These are phyloP conservation scores for Blastobasis adustella DNA, from an alignment of 2,888 invertebrate genomes.

Conservation along the genomic window DNA sequence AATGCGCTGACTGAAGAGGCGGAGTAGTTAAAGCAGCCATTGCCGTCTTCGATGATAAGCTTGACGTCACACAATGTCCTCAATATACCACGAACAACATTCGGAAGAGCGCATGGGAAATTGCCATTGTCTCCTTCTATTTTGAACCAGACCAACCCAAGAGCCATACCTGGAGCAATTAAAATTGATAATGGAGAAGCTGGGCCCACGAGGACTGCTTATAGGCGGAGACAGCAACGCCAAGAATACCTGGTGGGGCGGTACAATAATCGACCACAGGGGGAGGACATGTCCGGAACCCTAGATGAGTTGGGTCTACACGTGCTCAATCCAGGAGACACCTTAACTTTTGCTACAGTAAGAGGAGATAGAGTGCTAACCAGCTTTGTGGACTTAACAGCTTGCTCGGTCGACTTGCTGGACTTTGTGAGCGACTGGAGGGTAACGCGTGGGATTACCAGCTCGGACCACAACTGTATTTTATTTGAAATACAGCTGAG, in stretches of 20 bases:
- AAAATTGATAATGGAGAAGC: too few relatives aligned
- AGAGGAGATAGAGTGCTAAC: conserved; percentile 2
- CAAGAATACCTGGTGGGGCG: conserved; percentile 9
- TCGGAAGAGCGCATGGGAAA: too few relatives aligned
- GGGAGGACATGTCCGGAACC: conserved; percentile 2
- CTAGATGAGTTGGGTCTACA: conserved; percentile 2
- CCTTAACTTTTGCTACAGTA: conserved; percentile 8
- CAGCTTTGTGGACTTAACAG: not conserved
- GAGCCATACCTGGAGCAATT: too few relatives aligned
- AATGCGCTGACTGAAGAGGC: not conserved
- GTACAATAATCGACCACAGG: conserved; percentile 7
- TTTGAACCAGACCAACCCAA: too few relatives aligned
- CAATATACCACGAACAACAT: too few relatives aligned
- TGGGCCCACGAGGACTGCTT: too few relatives aligned
- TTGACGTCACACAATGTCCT: too few relatives aligned
- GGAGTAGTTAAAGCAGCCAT: not conserved
- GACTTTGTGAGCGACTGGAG: conserved; percentile 5
- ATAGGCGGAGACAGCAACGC: too few relatives aligned
- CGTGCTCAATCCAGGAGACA: conserved; percentile 3
- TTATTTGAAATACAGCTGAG: conserved; percentile 1
- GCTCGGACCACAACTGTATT: conserved; percentile 13
- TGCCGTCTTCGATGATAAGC: not conserved
- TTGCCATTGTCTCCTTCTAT: too few relatives aligned
- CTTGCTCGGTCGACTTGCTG: conserved; percentile 3
- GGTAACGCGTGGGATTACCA: not conserved